A percentile compares a stretch with the other conserved stretches of the same genome.
Evolutionary conservation across 2,113 vertebrate species (phyloP).

Genomic region (Myrmecophaga tridactyla): DNA sequence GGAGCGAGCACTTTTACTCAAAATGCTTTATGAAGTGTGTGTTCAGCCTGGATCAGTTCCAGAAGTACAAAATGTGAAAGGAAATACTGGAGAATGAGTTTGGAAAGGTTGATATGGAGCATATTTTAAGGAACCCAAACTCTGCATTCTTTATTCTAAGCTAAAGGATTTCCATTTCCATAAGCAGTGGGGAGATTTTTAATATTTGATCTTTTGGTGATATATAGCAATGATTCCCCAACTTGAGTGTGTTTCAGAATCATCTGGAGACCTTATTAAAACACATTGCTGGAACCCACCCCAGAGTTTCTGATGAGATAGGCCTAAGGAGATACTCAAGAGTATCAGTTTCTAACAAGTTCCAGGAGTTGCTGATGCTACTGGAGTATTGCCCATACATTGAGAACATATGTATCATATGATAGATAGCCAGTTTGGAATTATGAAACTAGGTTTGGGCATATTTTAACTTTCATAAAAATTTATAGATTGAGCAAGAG

Average conservation of each 20-base stretch:
- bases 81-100: neutral
- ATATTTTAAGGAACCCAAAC: neutral
- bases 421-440: neutral
- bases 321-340: neutral
- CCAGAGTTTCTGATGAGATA: neutral
- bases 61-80: neutral
- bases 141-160: neutral
- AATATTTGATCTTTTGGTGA: neutral
- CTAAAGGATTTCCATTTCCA: neutral
- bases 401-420: neutral
- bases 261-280: neutral
- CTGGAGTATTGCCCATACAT: neutral
- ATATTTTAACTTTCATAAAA: conserved; percentile 62
- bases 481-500: conserved; percentile 97
- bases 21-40: neutral
- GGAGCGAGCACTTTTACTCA: neutral
- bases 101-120: neutral
- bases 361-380: neutral
- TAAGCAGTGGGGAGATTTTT: neutral
- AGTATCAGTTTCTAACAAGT: conserved; percentile 27
- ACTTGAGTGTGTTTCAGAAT: neutral
- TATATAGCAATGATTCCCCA: neutral
- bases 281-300: neutral
- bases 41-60: neutral
- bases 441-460: conserved; percentile 41